phyloP scores from a whole-genome alignment of 2,113 vertebrate genomes.

The Sclerurus mexicanus region DNA sequence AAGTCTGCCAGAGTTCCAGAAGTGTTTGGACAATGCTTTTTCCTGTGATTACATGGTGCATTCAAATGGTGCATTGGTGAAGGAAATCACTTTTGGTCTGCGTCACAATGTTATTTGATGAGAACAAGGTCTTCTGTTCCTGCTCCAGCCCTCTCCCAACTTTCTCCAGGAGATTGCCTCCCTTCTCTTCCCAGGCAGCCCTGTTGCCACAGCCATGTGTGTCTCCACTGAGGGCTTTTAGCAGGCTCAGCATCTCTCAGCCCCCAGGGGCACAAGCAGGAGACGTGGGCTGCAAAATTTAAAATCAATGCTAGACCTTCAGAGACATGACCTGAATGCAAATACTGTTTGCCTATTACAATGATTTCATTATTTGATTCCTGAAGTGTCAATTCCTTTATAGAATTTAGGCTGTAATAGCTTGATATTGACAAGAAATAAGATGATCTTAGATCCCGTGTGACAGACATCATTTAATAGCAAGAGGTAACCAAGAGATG shows the following conservation, averaged over 20 bases:
- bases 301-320: background rate
- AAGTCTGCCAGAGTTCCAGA: background rate
- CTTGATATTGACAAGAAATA: background rate
- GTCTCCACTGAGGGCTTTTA: background rate
- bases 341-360: background rate
- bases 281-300: background rate
- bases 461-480: background rate
- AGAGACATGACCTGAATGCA: background rate
- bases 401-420: background rate
- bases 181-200: background rate
- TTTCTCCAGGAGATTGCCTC: background rate
- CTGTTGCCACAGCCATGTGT: fast-evolving
- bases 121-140: background rate
- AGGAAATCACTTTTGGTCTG: background rate
- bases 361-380: background rate
- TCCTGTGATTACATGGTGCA: background rate
- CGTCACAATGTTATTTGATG: background rate
- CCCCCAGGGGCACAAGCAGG: background rate
- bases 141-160: background rate
- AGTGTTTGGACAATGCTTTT: background rate
- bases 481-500: background rate
- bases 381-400: background rate
- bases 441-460: background rate
- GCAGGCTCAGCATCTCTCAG: background rate
- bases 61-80: background rate